Base-by-base conservation (phyloP, 1,140 invertebrate species). In the Rhynchophorus ferrugineus region DNA sequence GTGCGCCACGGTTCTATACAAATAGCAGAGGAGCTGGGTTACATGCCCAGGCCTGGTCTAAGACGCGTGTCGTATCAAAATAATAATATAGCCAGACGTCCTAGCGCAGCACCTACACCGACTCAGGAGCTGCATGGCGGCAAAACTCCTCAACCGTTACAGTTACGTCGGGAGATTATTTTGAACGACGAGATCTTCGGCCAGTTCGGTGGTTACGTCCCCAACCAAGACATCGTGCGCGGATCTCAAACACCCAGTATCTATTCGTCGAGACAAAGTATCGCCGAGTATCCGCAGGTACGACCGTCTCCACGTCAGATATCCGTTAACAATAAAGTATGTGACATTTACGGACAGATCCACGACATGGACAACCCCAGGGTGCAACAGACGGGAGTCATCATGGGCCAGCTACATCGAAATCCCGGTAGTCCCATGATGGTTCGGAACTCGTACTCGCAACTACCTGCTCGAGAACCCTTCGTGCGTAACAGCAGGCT, bases 271-370 rank as follows among this genome's bases (percentile, higher is more conserved):
- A 34, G 54, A 11, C 58, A 60, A 45, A 60, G 55, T 46, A 56
- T 57, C n/a, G 41, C 37, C 3, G 59, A 60, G 16, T 38, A 44
- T 22, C 49, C 56, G 43, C 20, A 24, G 2, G 37, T 29, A 21
- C 17, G 44, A 20, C 41, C 19, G 3, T 35, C 22, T 9, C 54
- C 44, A 36, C 64, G 59, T 50, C 60, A 63, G 50, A 57, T 63
- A 9, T 60, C 62, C 3, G 61, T 70, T 11, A 60, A 38, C 7
- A 64, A 70, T 53, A 68, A 64, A 62, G 58, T 63, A 13, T 70
- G 67, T 46, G 68, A 70, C 58, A 63, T 70, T 8, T 70, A 70
- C 38, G 68, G 68, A 3, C 60, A 67, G 44, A 70, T 70, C 29
- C 67, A 70, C 50, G 68, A 70, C 37, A 20, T 41, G 5, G 50